These are phyloP conservation scores for Tiaroga cobitis DNA, from an alignment of 2,797 vertebrate species.

Conservation along the genomic window DNA sequence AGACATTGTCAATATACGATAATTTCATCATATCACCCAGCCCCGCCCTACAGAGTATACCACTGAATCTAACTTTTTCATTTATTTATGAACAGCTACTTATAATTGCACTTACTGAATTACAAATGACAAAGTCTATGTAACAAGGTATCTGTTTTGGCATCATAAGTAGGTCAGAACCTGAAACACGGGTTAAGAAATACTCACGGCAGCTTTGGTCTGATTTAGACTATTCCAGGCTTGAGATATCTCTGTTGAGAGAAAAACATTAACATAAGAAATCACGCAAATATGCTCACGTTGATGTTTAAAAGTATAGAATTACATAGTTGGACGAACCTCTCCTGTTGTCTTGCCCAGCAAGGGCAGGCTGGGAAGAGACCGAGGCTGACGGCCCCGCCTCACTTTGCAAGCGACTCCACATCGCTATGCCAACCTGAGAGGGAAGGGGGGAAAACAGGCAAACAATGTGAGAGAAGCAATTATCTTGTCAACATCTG, in stretches of 20 bases:
- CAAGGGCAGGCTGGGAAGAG: slow-evolving; percentile 70
- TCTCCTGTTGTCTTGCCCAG: slow-evolving; percentile 75
- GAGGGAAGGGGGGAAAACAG: slow-evolving; percentile 52
- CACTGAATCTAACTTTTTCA: not conserved
- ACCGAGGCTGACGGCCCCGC: slow-evolving; percentile 72
- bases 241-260: slow-evolving; percentile 79
- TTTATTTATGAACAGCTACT: not conserved
- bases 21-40: too few species aligned
- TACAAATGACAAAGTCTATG: not conserved
- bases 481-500: slow-evolving; percentile 29
- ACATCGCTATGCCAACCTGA: slow-evolving; percentile 85
- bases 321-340: slow-evolving; percentile 70
- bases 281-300: not conserved
- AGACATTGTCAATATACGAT: too few species aligned
- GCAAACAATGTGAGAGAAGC: slow-evolving; percentile 29
- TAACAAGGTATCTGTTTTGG: not conserved
- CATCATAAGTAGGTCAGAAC: not conserved
- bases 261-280: slow-evolving; percentile 31
- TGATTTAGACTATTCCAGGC: slow-evolving; percentile 86
- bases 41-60: not conserved
- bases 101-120: not conserved
- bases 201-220: slow-evolving; percentile 95
- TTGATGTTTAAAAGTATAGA: not conserved
- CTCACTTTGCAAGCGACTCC: slow-evolving; percentile 81
- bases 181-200: slow-evolving; percentile 17